Evolutionary conservation across 1,140 invertebrate genomes (phyloP).

Genomic region (Drosophila lacteicornis): DNA sequence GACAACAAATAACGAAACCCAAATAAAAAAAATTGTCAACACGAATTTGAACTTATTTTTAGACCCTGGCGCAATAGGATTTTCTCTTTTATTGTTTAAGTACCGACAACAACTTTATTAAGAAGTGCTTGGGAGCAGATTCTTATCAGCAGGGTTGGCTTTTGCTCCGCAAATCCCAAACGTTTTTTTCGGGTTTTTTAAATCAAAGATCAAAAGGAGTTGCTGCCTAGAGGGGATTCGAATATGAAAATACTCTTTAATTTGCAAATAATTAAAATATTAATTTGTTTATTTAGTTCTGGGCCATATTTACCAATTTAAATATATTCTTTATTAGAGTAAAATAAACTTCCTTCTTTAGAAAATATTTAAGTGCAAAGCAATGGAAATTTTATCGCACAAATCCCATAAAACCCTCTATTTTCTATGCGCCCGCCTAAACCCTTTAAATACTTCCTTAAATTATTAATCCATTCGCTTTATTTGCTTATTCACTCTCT

Average conservation of each 20-base stretch:
- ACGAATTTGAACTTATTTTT: slow-evolving; percentile 81
- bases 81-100: slow-evolving; percentile 49
- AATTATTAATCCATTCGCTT: slow-evolving; percentile 15
- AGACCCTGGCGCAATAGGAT: slow-evolving; percentile 73
- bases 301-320: rapidly evolving
- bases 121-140: slow-evolving; percentile 53
- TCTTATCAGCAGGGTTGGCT: slow-evolving; percentile 47
- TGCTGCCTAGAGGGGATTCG: background rate
- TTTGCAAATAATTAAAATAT: no score
- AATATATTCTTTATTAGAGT: background rate
- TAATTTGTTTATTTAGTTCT: background rate
- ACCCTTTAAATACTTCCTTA: slow-evolving; percentile 2
- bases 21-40: slow-evolving; percentile 71
- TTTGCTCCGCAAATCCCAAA: slow-evolving; percentile 22
- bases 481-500: background rate
- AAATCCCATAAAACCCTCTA: background rate
- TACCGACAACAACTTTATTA: slow-evolving; percentile 74
- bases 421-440: background rate
- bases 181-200: slow-evolving; percentile 20
- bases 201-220: slow-evolving; percentile 21
- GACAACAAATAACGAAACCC: slow-evolving; percentile 31
- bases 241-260: slow-evolving; percentile 18
- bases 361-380: background rate
- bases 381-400: no score
- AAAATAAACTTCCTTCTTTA: background rate